Percentiles rank a stretch among this genome's conserved stretches.
These are phyloP conservation scores for Gnathonemus longibarbis DNA, from an alignment of 2,113 vertebrate species.

Conservation along the genomic window DNA sequence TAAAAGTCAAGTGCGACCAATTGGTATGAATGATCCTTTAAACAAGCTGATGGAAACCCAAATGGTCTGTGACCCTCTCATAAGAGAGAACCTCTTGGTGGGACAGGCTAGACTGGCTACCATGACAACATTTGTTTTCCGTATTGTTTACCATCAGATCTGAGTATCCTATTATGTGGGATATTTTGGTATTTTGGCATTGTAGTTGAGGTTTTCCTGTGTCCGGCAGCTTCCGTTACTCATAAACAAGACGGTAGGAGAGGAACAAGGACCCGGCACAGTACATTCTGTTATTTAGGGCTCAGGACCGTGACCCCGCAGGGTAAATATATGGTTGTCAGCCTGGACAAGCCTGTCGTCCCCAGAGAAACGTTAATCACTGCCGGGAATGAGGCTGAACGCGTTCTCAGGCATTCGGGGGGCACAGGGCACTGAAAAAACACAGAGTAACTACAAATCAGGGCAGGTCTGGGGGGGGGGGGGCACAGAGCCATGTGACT, in stretches of 20 bases:
- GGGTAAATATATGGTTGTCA: conserved; percentile 14
- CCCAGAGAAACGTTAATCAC: conserved; percentile 15
- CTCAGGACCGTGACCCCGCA: conserved; percentile 8
- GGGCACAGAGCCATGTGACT: background rate
- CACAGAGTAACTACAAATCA: background rate
- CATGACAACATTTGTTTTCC: background rate
- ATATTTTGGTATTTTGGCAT: background rate
- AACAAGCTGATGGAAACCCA: background rate
- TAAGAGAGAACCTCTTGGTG: background rate
- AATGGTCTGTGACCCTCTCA: background rate
- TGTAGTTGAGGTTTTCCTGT: background rate
- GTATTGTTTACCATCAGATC: background rate
- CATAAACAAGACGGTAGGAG: background rate
- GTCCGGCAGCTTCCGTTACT: conserved; percentile 3
- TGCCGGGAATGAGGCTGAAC: background rate
- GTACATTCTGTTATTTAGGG: conserved; percentile 3
- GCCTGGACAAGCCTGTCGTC: background rate
- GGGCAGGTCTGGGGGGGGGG: background rate
- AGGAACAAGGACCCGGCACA: background rate
- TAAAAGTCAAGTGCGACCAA: background rate
- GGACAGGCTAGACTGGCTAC: background rate
- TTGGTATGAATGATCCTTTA: background rate
- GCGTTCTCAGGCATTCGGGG: background rate
- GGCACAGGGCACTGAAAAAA: background rate
- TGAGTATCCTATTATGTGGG: background rate